Conservation (phyloP, 35 echinoderm and acorn worm genomes). For the Amphiura filiformis region DNA sequence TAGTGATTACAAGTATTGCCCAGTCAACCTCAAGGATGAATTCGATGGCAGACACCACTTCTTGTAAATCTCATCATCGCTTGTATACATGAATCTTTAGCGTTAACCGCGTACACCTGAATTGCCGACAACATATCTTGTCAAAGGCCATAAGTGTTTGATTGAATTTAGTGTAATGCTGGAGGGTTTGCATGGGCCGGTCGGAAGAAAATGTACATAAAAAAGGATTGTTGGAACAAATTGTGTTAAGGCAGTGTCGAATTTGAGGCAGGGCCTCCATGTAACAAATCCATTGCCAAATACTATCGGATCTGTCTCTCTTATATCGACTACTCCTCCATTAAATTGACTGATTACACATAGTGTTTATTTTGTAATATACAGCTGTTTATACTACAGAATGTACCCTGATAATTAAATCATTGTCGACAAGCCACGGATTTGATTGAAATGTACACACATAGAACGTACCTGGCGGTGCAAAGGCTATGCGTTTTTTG, state of each 20-base stretch:
- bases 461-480: background rate
- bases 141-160: background rate
- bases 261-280: background rate
- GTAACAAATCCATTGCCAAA: background rate
- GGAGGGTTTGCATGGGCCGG: background rate
- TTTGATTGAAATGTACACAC: conserved; percentile 15
- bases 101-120: background rate
- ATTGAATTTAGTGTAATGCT: background rate
- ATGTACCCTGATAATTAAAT: conserved; percentile 10
- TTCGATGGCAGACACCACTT: background rate
- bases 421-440: conserved; percentile 4
- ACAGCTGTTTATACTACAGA: conserved; percentile 7
- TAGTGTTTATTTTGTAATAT: conserved; percentile 10
- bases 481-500: background rate
- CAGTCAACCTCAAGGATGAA: conserved; percentile 8
- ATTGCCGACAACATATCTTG: background rate
- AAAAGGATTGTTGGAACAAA: background rate
- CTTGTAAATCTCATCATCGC: background rate
- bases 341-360: conserved; percentile 15
- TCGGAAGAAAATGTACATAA: background rate
- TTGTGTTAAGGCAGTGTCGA: background rate
- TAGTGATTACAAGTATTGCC: background rate
- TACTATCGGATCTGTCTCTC: background rate
- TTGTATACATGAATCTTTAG: background rate
- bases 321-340: background rate